Percentiles rank a stretch among this genome's conserved stretches.
Evolutionary conservation across 2,113 vertebrate species (phyloP).

Genomic region (Hypanus sabinus): DNA sequence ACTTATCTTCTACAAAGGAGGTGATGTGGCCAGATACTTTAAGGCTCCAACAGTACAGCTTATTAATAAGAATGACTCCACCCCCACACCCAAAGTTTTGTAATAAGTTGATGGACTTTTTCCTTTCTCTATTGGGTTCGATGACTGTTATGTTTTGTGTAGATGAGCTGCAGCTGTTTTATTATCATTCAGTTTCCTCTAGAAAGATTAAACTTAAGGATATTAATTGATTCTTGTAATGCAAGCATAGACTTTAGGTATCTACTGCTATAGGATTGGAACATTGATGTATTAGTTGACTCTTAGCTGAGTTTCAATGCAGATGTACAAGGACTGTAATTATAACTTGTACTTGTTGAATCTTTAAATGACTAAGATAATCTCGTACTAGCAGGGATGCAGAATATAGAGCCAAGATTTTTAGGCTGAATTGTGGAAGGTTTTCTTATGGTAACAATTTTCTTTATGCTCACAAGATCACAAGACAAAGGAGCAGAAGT

Average conservation of each 20-base stretch:
- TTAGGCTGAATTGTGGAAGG: too few species aligned
- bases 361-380: background rate
- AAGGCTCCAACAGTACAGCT: too few species aligned
- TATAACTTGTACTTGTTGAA: background rate
- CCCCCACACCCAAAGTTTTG: too few species aligned
- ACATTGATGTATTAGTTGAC: background rate
- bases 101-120: background rate
- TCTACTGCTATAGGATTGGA: background rate
- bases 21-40: background rate
- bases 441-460: too few species aligned
- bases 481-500: too few species aligned
- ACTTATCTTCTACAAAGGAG: background rate
- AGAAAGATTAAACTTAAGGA: background rate
- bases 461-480: too few species aligned
- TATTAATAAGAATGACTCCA: too few species aligned
- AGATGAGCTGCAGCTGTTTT: background rate
- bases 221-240: background rate
- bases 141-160: background rate
- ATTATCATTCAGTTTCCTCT: background rate
- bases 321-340: background rate
- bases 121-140: background rate
- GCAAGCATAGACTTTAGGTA: too few species aligned
- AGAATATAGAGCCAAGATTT: too few species aligned
- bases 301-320: background rate
- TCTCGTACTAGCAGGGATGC: too few species aligned